These are phyloP conservation scores for Daubentonia madagascariensis DNA, from an alignment of 2,113 vertebrate genomes.

Conservation along the genomic window DNA sequence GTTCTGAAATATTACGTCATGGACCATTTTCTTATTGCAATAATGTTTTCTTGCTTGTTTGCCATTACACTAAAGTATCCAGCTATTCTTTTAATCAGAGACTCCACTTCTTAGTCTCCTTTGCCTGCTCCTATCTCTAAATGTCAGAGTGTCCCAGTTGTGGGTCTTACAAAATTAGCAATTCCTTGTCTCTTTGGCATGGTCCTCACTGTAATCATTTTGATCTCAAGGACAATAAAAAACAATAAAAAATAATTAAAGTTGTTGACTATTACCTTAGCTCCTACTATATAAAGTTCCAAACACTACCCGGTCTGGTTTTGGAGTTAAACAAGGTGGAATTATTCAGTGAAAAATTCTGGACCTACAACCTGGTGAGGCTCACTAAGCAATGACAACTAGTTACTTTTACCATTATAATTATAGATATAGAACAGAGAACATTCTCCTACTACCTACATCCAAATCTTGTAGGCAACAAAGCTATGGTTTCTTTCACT, in stretches of 20 bases:
- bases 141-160: neutral
- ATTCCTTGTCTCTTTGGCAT: neutral
- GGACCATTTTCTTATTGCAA: neutral
- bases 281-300: neutral
- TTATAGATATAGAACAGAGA: neutral
- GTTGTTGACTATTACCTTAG: neutral
- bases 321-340: neutral
- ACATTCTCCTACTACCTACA: neutral
- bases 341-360: neutral
- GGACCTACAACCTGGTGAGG: neutral
- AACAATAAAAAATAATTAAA: neutral
- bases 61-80: neutral
- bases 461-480: neutral
- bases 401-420: neutral
- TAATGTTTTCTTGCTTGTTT: neutral
- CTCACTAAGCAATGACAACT: neutral
- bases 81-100: neutral
- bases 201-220: neutral
- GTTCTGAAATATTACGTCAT: neutral
- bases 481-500: neutral
- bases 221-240: neutral
- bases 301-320: neutral
- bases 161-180: neutral
- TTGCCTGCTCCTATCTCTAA: neutral
- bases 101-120: neutral